Evolutionary conservation across 1,140 invertebrate species (phyloP), one percentile per base, ranked within the genome.

Genomic region (Aphidius ervi): DNA sequence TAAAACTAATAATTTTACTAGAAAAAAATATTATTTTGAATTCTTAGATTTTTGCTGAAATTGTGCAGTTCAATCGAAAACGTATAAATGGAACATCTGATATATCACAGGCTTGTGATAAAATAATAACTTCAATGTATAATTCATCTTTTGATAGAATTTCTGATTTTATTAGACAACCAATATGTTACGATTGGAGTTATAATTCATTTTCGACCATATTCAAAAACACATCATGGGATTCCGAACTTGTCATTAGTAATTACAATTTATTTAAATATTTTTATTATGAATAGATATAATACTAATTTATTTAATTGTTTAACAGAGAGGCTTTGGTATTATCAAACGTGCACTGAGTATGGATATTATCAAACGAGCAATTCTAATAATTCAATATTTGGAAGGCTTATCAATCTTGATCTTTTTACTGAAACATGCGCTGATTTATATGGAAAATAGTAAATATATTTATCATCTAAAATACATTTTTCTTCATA

Each of bases 321-420:
- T 56, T 57, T 9, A n/a, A 56, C 68, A 85, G 87, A 73, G 59
- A 82, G 86, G 7, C 85, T 86, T 48, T 94, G 91, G 91, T 83
- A 81, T 37, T 92, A 90, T 68, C 91, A 93, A 75, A 92, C 90
- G 0, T 94, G 92, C 74, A 87, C 86, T 9, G 91, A 94, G 74
- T 94, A 88, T 68, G 91, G 90, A 42, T 94, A 87, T 76, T 94
- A 85, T 75, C 90, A 93, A 76, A 88, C 87, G 2, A 85, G 89
- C 0, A 84, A 83, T 59, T 82, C 81, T 1, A 63, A 67, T 0
- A 77, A 83, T 23, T 83, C 90, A 70, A 81, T 88, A 31, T 87
- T 93, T 79, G 85, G 90, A 65, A 75, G 72, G 50, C 68, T 76
- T 63, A 80, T 87, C 68, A 83, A 86, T 0, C 65, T 83, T 47